These are phyloP conservation scores for Brachionus koreanus DNA, from an alignment of 1,140 invertebrate species.

Conservation along the genomic window DNA sequence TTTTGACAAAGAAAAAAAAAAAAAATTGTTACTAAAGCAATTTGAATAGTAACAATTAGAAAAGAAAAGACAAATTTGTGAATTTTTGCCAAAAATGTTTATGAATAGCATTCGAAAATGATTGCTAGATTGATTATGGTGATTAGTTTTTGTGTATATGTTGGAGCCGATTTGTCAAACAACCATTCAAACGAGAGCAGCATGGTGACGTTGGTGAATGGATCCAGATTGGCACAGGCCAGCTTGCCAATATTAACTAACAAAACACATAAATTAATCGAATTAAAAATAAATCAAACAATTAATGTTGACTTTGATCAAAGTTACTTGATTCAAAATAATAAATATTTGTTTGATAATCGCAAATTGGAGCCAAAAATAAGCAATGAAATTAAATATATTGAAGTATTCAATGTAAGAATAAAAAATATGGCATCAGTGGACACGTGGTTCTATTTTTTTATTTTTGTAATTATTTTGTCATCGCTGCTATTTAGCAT, in stretches of 20 bases:
- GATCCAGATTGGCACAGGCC: neutral
- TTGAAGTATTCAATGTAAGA: neutral
- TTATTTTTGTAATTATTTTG: neutral
- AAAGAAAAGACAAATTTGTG: neutral
- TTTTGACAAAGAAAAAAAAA: neutral
- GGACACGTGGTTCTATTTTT: neutral
- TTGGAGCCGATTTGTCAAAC: neutral
- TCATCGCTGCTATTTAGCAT: neutral
- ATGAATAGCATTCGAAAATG: neutral
- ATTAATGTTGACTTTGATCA: neutral
- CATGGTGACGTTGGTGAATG: neutral
- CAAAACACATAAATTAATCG: neutral
- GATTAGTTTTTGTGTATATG: neutral
- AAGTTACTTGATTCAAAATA: neutral
- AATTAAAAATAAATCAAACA: neutral
- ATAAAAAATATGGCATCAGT: neutral
- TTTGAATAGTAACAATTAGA: neutral
- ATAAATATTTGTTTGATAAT: neutral
- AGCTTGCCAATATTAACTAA: neutral
- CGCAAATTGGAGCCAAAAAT: neutral
- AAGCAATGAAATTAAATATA: neutral
- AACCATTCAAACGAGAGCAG: neutral
- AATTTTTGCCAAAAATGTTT: neutral
- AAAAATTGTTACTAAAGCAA: slow-evolving; percentile 27
- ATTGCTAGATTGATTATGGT: neutral